Base-by-base conservation (phyloP, 2,888 invertebrate genomes). In the Bembecia ichneumoniformis region DNA sequence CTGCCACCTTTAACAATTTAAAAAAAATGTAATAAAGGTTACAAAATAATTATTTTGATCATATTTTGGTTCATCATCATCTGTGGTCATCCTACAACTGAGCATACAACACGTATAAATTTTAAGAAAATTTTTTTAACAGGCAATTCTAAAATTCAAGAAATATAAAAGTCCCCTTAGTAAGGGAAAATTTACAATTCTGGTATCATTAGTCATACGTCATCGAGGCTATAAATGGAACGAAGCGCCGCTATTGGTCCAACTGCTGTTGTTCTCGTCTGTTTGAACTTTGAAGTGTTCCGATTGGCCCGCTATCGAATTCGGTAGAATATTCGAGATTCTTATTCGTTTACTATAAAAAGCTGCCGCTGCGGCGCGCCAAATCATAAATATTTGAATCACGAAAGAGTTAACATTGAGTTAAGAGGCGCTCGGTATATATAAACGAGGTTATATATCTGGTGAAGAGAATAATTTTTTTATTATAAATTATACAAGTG, bases 371-470 rank as follows among this genome's bases (percentile, higher is more conserved):
- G 47, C n/a, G 48, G 54, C 67, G 72, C 76, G 76, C 73, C 65
- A 67, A 79, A 3, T 58, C 78, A 82, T 64, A 64, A 62, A 66
- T 55, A 68, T 77, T 82, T 71, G 70, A 81, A 80, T 77, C 67
- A 60, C 74, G 60, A 76, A 60, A 50, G 69, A 60, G 54, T 54
- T 64, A 59, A 73, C 72, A 51, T 56, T 56, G 53, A 20, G 55
- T 9, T 28, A 28, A 62, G 59, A 56, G 43, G 59, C 65, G 59
- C 72, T 75, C 72, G 68, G 70, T 49, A 48, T 59, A 9, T 9
- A 28, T 28, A 52, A 65, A 68, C 74, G 68, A 64, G 68, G 62
- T 49, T 28, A 34, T 28, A 34, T 55, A 49, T 52, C 47, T 49
- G n/a, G 48, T 15, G 36, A 44, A 40, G 10, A 51, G 48, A 47